Conservation (phyloP, 2,888 invertebrate species). For the Alviniconcha strummeri region DNA sequence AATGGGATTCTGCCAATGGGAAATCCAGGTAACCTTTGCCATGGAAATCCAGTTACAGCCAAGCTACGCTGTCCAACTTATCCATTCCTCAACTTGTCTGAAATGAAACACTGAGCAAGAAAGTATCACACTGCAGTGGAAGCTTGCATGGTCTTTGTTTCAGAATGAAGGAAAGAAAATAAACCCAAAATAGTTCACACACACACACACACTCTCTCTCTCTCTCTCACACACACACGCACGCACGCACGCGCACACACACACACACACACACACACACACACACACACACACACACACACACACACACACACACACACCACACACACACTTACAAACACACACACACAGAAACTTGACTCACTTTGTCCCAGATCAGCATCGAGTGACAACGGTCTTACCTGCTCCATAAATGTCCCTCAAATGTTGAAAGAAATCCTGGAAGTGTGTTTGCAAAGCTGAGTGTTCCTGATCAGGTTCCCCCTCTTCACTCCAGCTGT, state of each 20-base stretch:
- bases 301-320: neutral
- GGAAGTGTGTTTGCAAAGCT: neutral
- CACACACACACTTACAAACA: neutral
- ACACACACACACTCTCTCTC: neutral
- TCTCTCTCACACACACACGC: neutral
- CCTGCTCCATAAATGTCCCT: slow-evolving; percentile 20
- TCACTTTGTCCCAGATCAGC: neutral
- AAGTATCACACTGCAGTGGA: neutral
- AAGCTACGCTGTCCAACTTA: too few relatives aligned
- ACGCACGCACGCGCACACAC: neutral
- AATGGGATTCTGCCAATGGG: neutral
- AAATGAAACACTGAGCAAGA: neutral
- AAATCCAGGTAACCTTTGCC: too few relatives aligned
- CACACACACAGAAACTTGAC: neutral
- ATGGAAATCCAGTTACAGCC: too few relatives aligned
- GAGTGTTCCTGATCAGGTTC: slow-evolving; percentile 45
- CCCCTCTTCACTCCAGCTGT: slow-evolving; percentile 66
- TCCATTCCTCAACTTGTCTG: neutral
- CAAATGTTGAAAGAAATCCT: slow-evolving; percentile 19
- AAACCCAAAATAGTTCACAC: neutral
- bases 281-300: neutral
- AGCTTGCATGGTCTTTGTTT: neutral
- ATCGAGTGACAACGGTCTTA: neutral
- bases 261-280: slow-evolving; percentile 4
- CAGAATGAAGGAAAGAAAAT: neutral